Evolutionary conservation across 2,797 vertebrate species (phyloP).

Genomic region (Dallia pectoralis): DNA sequence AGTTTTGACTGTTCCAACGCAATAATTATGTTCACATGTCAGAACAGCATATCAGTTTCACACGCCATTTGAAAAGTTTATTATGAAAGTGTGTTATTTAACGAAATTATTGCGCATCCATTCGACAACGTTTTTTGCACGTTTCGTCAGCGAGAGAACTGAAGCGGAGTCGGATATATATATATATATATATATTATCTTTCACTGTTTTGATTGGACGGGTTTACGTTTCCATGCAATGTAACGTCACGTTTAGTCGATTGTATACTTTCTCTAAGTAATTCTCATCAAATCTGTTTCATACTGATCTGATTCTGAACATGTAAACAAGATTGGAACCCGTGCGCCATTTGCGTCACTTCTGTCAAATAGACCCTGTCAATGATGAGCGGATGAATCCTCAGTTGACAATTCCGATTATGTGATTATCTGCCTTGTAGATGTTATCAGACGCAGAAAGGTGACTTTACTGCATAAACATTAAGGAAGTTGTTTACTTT

Average conservation of each 20-base stretch:
- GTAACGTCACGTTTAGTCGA: not conserved
- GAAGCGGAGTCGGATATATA: not conserved
- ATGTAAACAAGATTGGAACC: slow-evolving; percentile 51
- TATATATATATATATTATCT: not conserved
- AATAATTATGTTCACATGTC: not conserved
- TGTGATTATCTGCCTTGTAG: slow-evolving; percentile 21
- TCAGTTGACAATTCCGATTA: not conserved
- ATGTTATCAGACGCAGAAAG: not conserved
- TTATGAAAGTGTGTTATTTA: not conserved
- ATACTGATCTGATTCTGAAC: slow-evolving; percentile 8
- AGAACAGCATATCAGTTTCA: not conserved
- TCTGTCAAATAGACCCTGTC: not conserved
- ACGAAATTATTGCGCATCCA: not conserved
- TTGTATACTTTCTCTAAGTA: not conserved
- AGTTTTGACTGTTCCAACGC: not conserved
- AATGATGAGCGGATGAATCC: too few species aligned
- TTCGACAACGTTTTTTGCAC: not conserved
- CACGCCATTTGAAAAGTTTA: not conserved
- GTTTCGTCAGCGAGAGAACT: not conserved
- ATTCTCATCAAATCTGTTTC: not conserved
- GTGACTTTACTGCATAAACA: not conserved
- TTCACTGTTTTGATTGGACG: not conserved
- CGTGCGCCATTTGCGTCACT: slow-evolving; percentile 54
- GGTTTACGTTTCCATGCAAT: not conserved
- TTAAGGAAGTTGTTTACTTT: not conserved